These are phyloP conservation scores for Ctenoplectra terminalis DNA, from an alignment of 1,140 invertebrate genomes.

Conservation along the genomic window DNA sequence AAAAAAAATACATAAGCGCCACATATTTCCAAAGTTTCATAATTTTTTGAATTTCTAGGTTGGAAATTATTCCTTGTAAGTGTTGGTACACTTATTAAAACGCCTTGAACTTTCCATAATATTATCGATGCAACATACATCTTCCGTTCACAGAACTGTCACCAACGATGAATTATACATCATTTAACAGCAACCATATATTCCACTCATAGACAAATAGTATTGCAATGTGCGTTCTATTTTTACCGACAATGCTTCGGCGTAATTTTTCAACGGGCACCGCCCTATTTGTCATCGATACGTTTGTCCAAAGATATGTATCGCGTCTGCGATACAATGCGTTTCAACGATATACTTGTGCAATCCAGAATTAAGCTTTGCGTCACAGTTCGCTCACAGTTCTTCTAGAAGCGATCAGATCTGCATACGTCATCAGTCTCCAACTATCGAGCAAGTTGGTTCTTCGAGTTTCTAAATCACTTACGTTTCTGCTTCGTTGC, in stretches of 20 bases:
- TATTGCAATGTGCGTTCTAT: background rate
- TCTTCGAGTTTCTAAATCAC: too few species aligned
- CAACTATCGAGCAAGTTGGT: too few species aligned
- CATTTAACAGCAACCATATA: background rate
- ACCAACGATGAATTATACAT: slow-evolving; percentile 2
- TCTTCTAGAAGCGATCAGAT: too few species aligned
- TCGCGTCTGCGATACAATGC: background rate
- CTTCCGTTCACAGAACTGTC: background rate
- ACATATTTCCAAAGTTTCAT: too few species aligned
- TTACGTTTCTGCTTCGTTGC: too few species aligned
- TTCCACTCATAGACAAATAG: background rate
- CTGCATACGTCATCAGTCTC: too few species aligned
- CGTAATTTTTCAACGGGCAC: background rate
- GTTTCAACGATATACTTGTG: background rate
- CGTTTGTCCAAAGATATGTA: background rate
- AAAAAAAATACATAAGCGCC: too few species aligned
- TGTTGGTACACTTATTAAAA: background rate
- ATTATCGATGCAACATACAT: background rate
- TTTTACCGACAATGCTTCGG: background rate
- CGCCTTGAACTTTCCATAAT: background rate
- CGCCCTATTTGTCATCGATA: slow-evolving; percentile 18
- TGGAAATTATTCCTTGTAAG: too few species aligned
- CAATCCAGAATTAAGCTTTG: background rate
- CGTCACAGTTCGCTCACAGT: background rate
- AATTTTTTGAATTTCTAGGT: too few species aligned